Evolutionary conservation across 2,888 invertebrate species (phyloP), one percentile per base, ranked within the genome.

Genomic region (Lampropteryx suffumata): DNA sequence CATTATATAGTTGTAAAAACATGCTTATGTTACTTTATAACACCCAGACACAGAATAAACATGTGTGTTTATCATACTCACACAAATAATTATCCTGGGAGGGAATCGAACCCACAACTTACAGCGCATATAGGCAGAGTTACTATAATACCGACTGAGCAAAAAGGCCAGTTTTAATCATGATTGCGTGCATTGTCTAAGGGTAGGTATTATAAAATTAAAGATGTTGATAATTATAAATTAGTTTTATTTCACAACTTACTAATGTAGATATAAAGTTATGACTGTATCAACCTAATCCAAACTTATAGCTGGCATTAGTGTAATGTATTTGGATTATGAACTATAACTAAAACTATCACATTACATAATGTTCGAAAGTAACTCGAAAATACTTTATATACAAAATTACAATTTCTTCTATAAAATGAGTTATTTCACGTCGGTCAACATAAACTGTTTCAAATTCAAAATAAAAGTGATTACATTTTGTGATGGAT

Each of bases 221-320:
- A 3, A 34, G 26, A 1, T 6, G 7, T 24, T 5, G 7, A n/a
- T 44, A 43, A 42, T 63, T 83, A 85, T 88, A 87, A 88, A 88
- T 89, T 84, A 87, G 78, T 82, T 89, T 87, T 86, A 89, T 84
- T 89, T 85, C 84, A 86, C 82, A 86, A 88, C 85, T 87, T 87
- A 86, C 74, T 78, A 80, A 72, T 80, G 70, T 71, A 83, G 78
- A 84, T 79, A 86, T 84, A 87, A 87, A 79, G 76, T 83, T 82
- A 84, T 89, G 89, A 89, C 89, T 89, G 82, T 79, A 87, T 81
- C 79, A 74, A 84, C 77, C 78, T 81, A 83, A 83, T 67, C 80
- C 89, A 84, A 86, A 89, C 89, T 89, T 88, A 83, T 79, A 90
- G 90, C 82, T 86, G 84, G 90, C 76, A 82, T 86, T 85, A 84